phyloP scores from a whole-genome alignment of 2,797 vertebrate species.

The Spondyliosoma cantharus region DNA sequence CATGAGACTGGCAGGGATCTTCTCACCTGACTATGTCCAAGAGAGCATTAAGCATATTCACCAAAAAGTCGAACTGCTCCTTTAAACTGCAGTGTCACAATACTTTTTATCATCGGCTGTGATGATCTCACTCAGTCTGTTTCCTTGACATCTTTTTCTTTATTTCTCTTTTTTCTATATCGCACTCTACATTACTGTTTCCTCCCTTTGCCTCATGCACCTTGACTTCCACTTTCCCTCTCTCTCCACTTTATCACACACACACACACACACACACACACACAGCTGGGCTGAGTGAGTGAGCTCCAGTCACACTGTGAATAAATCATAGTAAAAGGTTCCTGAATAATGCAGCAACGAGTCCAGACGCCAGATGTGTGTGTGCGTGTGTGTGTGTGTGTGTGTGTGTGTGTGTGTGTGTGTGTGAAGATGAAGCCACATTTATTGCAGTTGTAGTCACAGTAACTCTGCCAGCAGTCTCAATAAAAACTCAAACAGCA shows the following conservation, averaged over 20 bases:
- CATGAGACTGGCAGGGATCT: neutral
- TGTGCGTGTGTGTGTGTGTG: constrained; percentile 44
- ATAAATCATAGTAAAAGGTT: constrained; percentile 82
- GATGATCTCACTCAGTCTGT: neutral
- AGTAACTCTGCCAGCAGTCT: constrained; percentile 42
- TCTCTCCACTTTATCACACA: neutral
- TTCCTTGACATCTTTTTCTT: constrained; percentile 32
- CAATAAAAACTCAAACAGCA: constrained; percentile 28
- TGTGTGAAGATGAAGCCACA: constrained; percentile 25
- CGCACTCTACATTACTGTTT: constrained; percentile 15
- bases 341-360: constrained; percentile 69
- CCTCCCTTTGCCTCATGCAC: constrained; percentile 39
- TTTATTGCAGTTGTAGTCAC: constrained; percentile 38
- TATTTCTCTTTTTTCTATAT: constrained; percentile 1
- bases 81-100: neutral
- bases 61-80: neutral
- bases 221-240: constrained; percentile 41
- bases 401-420: constrained; percentile 50
- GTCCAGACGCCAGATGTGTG: constrained; percentile 72
- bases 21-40: neutral
- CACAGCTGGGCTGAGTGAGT: constrained; percentile 54
- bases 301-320: constrained; percentile 64
- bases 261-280: constrained; percentile 2
- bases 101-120: neutral
- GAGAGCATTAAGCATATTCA: neutral